Conservation (phyloP, 1,140 invertebrate genomes). For the Centruroides sculpturatus region DNA sequence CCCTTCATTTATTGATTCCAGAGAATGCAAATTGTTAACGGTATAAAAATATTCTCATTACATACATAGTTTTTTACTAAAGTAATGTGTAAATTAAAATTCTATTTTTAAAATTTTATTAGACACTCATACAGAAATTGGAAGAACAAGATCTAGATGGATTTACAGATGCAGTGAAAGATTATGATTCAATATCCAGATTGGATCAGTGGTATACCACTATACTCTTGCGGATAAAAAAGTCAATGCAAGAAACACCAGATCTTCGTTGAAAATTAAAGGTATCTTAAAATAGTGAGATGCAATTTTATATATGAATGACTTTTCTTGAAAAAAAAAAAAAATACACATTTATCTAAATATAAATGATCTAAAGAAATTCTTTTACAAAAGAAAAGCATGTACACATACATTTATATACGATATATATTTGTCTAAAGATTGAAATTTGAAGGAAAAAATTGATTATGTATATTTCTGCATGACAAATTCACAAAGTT, state of each 20-base stretch:
- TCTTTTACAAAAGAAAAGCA: too few species aligned
- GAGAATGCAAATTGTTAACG: constrained; percentile 92
- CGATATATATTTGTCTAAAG: too few species aligned
- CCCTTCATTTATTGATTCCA: constrained; percentile 79
- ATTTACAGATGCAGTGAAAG: constrained; percentile 88
- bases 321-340: too few species aligned
- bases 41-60: constrained; percentile 29
- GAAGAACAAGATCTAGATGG: constrained; percentile 92
- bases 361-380: too few species aligned
- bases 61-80: neutral
- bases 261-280: neutral
- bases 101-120: constrained; percentile 1
- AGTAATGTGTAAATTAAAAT: neutral
- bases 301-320: too few species aligned
- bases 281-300: too few species aligned
- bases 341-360: too few species aligned
- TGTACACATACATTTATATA: too few species aligned
- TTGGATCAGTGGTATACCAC: constrained; percentile 97
- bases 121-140: constrained; percentile 76
- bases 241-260: constrained; percentile 32
- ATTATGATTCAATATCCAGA: constrained; percentile 93
- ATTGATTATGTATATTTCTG: too few species aligned
- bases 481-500: too few species aligned
- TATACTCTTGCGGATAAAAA: constrained; percentile 90
- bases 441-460: too few species aligned